Base-by-base conservation (phyloP, 1,140 invertebrate genomes). In the Capitella teleta region DNA sequence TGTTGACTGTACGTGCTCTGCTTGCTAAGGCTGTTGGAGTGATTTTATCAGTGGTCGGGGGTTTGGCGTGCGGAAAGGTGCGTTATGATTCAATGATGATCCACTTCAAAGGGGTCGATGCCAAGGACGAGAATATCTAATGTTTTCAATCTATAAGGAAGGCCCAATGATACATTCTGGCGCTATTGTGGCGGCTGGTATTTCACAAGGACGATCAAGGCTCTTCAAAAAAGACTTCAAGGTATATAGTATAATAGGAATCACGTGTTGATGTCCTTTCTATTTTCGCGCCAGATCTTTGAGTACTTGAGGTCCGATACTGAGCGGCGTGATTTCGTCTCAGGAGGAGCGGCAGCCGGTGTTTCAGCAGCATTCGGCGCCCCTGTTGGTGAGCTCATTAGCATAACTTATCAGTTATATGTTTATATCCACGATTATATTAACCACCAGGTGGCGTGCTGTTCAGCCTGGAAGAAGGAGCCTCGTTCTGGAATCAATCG, bases 121-220 rank as follows among this genome's bases (percentile, higher is more conserved):
- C 16, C 19, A 19, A 43, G n/a, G 5, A 3, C 21, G 36, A 18
- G 3, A 37, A 3, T 18, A n/a, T 37, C 10, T 34, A 34, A 34
- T 34, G 10, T 12, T 0, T 34, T 34, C 16, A 34, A 34, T 34
- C 28, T 60, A 37, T 3, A 62, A 93, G 85, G 95, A 98, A 86
- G 94, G 94, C 14, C 94, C 94, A 16, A 98, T 98, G 95, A 98
- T 98, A 62, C 96, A 99, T 75, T 87, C 90, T 41, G 96, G 95
- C 3, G 86, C 93, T n/a, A 89, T 96, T 5, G 84, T 99, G 0
- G 95, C 91, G 6, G 94, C 94, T 34, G 94, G 94, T 21, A 86
- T 99, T 52, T 97, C 92, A 1, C 94, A 98, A 74, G 95, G 95
- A 18, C 93, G 94, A 74, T 90, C 87, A 56, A 90, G 87, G n/a